These are phyloP conservation scores for Hypsibius dujardini DNA, from an alignment of 1,140 invertebrate species.

Conservation along the genomic window DNA sequence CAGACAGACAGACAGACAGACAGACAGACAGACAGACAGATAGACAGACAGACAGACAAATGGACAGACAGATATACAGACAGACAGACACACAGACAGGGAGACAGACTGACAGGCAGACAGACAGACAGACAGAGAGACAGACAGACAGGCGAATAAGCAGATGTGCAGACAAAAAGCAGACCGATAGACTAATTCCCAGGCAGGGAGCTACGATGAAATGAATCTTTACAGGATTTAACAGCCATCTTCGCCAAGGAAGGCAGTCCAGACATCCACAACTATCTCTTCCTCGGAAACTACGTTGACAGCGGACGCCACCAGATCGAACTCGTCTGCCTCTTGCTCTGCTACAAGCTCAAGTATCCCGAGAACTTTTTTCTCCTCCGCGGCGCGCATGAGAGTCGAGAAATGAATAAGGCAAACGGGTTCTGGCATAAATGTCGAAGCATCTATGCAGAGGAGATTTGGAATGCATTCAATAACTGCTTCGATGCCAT, in stretches of 20 bases:
- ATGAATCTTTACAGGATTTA: too few species aligned
- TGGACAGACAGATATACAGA: too few species aligned
- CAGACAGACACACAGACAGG: too few species aligned
- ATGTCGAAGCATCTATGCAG: constrained; percentile 16
- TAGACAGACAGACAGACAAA: too few species aligned
- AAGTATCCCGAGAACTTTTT: constrained; percentile 32
- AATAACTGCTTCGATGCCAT: neutral
- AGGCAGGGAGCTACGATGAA: too few species aligned
- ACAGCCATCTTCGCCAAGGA: constrained; percentile 38
- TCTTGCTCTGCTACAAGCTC: constrained; percentile 23
- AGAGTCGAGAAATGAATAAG: constrained; percentile 36
- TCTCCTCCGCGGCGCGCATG: constrained; percentile 37
- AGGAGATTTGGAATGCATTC: neutral
- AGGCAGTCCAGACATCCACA: constrained; percentile 32
- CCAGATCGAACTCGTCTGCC: constrained; percentile 35
- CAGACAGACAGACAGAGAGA: too few species aligned
- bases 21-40: too few species aligned
- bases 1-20: too few species aligned
- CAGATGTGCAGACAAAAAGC: too few species aligned
- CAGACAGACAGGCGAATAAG: too few species aligned
- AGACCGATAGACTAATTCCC: too few species aligned
- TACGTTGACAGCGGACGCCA: constrained; percentile 40
- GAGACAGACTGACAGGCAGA: too few species aligned
- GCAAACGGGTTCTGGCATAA: constrained; percentile 33
- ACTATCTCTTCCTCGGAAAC: constrained; percentile 40